Conservation (phyloP, 2,888 invertebrate species). For the Netelia melanura region DNA sequence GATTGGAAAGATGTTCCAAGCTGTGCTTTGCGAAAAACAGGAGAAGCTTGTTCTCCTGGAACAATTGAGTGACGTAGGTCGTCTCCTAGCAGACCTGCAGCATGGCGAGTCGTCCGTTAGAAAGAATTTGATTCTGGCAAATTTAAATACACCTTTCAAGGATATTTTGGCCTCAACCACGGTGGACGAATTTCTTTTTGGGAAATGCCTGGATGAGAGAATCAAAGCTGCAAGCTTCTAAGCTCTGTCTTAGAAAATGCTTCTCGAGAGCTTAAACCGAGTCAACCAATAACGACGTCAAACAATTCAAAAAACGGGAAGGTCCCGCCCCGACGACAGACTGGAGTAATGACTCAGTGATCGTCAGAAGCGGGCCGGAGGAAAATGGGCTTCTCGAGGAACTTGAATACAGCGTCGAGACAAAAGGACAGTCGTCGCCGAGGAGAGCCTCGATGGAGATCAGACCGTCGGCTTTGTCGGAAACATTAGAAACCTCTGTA, state of each 20-base stretch:
- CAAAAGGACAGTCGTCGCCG: neutral
- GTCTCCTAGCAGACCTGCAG: neutral
- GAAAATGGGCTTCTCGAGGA: neutral
- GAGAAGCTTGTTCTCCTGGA: neutral
- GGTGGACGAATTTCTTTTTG: conserved; percentile 57
- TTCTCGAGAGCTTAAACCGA: conserved; percentile 21
- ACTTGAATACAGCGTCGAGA: neutral
- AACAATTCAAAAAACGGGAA: conserved; percentile 55
- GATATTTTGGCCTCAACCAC: conserved; percentile 37
- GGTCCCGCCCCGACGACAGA: conserved; percentile 49
- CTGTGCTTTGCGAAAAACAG: neutral
- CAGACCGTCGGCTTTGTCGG: neutral
- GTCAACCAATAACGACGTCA: neutral
- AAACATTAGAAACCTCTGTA: neutral
- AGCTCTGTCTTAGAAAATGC: conserved; percentile 38
- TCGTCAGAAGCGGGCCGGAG: neutral
- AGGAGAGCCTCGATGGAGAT: neutral
- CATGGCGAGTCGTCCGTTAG: neutral
- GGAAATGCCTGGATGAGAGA: conserved; percentile 51
- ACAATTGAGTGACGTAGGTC: neutral
- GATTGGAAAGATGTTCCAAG: neutral
- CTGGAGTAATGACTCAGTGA: neutral
- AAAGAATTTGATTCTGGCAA: conserved; percentile 8
- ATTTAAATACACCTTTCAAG: conserved; percentile 44
- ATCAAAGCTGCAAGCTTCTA: conserved; percentile 60